Evolutionary conservation across 2,888 invertebrate species (phyloP), one percentile per base, ranked within the genome.

Genomic region (Tenthredo notha): DNA sequence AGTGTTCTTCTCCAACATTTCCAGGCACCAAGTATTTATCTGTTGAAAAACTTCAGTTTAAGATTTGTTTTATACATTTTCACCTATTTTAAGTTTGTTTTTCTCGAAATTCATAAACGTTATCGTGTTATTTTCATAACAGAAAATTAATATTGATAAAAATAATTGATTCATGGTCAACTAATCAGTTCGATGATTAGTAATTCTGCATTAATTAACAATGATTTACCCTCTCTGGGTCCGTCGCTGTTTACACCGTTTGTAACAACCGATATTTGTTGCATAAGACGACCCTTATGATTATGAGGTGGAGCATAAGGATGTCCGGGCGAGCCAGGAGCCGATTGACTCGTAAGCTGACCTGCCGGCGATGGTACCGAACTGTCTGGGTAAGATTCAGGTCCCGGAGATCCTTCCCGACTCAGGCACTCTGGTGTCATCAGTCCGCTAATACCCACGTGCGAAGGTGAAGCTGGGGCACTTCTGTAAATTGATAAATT

Each of bases 391-490:
- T 94, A 93, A 83, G 96, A 95, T 92, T 97, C 97, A 87, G 98
- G 97, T 88, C 97, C 96, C 0, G 99, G 99, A 86, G 98, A 98
- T 91, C 98, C 97, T 94, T 99, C 99, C 89, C 98, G 95, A 54
- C 98, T 98, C 88, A 98, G 94, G 88, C 95, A 96, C 92, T 98
- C 98, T 15, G 98, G 98, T 87, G 98, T 98, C 94, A 97, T 96
- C 89, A 98, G 94, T 74, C 97, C 98, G 85, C 97, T 96, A 94
- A 97, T 96, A 92, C 97, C 97, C 93, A 98, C 97, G 92, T 98
- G 98, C 91, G 97, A 98, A 87, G 98, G 99, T 61, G 98, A 98
- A 85, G 98, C 98, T 61, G 98, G 98, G 84, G 98, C 98, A 93
- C 98, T 98, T 94, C 98, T 98, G 93, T 25, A 92, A 89, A 78